Evolutionary conservation across 2,888 invertebrate genomes (phyloP).

Genomic region (Troides oblongomaculatus): DNA sequence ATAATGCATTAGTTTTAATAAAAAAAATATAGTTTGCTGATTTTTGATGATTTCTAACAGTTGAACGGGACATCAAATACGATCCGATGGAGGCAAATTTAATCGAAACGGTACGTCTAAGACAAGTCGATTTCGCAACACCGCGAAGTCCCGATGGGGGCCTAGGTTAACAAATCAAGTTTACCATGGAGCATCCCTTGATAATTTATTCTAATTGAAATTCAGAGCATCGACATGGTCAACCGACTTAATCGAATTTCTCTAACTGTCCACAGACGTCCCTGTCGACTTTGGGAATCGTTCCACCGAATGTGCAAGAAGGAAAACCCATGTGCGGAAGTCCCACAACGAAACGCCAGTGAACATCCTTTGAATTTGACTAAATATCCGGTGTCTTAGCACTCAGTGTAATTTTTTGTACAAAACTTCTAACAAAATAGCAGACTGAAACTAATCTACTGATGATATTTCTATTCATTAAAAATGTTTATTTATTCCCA

Average conservation of each 20-base stretch:
- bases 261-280: slow-evolving; percentile 48
- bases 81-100: background rate
- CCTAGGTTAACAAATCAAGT: slow-evolving; percentile 73
- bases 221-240: slow-evolving; percentile 83
- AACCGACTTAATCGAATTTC: slow-evolving; percentile 79
- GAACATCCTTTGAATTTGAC: too few species aligned
- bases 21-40: too few species aligned
- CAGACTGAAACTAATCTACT: too few species aligned
- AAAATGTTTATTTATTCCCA: too few species aligned
- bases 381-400: too few species aligned
- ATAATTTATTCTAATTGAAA: slow-evolving; percentile 84
- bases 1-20: too few species aligned
- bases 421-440: too few species aligned
- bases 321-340: background rate
- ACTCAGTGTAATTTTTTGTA: too few species aligned
- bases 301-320: slow-evolving; percentile 4
- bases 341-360: background rate
- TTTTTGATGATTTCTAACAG: background rate
- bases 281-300: slow-evolving; percentile 33
- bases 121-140: slow-evolving; percentile 32
- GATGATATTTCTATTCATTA: too few species aligned
- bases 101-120: background rate
- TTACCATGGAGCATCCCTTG: slow-evolving; percentile 75
- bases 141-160: slow-evolving; percentile 38
- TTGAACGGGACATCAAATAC: background rate